These are phyloP conservation scores for Scalopus aquaticus DNA, from an alignment of 2,113 vertebrate species.

Conservation along the genomic window DNA sequence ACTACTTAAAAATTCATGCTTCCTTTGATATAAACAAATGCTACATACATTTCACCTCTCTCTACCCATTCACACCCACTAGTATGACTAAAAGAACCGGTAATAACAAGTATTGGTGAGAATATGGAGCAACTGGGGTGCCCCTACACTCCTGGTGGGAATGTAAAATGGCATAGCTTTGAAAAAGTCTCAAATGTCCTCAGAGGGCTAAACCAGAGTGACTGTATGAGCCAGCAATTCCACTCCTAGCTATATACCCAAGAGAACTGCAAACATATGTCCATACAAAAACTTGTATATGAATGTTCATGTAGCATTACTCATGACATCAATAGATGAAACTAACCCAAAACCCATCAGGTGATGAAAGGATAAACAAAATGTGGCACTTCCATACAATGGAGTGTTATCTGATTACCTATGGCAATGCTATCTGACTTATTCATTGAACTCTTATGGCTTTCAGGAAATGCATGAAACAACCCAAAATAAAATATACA, in stretches of 20 bases:
- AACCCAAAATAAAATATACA: conserved; percentile 19
- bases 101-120: background rate
- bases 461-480: conserved; percentile 1
- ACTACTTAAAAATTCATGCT: background rate
- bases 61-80: background rate
- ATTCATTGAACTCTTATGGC: background rate
- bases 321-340: background rate
- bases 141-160: background rate
- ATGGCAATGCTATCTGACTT: background rate
- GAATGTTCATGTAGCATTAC: background rate
- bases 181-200: background rate
- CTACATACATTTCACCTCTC: background rate
- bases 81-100: background rate
- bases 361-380: background rate
- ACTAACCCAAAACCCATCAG: background rate
- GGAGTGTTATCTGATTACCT: background rate
- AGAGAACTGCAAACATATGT: background rate
- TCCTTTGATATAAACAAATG: background rate
- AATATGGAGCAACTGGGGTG: background rate
- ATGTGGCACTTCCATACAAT: background rate
- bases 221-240: background rate
- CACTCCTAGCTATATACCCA: background rate
- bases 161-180: background rate
- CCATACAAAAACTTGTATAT: background rate
- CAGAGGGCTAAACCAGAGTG: background rate